Conservation (phyloP, 2,113 vertebrate genomes). For the Solenodon paradoxus region DNA sequence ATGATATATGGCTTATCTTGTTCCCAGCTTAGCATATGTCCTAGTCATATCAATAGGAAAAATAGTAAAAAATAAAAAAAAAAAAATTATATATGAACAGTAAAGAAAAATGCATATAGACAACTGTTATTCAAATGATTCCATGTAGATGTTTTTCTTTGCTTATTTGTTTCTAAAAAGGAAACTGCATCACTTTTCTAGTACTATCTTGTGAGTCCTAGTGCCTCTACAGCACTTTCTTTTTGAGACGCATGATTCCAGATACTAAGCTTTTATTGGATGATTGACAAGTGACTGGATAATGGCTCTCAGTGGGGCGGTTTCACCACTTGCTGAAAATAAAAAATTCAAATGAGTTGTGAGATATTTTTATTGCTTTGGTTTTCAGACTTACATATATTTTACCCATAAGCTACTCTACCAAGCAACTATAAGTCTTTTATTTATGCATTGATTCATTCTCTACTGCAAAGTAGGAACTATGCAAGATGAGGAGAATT, state of each 20-base stretch:
- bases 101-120: neutral
- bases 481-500: neutral
- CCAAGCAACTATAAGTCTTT: neutral
- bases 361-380: neutral
- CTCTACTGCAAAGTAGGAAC: neutral
- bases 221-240: neutral
- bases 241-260: neutral
- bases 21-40: neutral
- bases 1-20: neutral
- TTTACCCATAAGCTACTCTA: neutral
- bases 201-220: neutral
- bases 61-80: neutral
- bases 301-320: no score
- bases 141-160: neutral
- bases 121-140: neutral
- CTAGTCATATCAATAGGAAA: neutral
- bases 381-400: neutral
- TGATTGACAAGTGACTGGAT: neutral
- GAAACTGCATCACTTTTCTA: no score
- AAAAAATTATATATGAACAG: no score
- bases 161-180: neutral
- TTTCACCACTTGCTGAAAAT: neutral
- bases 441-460: neutral
- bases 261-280: neutral
- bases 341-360: neutral